These are phyloP conservation scores for Manis javanica DNA, from an alignment of 2,797 vertebrate species.

Conservation along the genomic window DNA sequence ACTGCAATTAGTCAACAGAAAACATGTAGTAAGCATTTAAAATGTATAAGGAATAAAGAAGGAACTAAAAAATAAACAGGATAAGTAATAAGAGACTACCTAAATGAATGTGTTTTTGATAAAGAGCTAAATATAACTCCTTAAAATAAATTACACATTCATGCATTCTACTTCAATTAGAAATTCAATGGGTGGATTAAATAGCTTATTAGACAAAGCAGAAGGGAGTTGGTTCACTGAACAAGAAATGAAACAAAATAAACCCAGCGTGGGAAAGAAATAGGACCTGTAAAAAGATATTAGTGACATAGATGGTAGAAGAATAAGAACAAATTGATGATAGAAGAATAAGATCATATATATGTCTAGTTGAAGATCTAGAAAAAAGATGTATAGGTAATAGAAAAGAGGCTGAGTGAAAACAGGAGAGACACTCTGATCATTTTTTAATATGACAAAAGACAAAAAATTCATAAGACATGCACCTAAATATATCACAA, in stretches of 20 bases:
- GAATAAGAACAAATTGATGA: background rate
- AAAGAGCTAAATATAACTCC: background rate
- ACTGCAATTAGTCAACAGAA: background rate
- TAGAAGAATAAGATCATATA: background rate
- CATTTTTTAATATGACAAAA: background rate
- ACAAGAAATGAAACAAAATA: background rate
- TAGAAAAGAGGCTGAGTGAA: background rate
- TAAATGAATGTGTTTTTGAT: background rate
- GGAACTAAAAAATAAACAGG: background rate
- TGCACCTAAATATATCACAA: background rate
- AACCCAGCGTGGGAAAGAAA: background rate
- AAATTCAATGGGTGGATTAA: background rate
- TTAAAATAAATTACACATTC: background rate
- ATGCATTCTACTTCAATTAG: background rate
- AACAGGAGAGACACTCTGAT: background rate
- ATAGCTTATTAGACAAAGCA: background rate
- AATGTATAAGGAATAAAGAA: background rate
- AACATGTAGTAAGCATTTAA: background rate
- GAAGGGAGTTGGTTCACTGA: background rate
- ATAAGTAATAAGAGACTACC: background rate
- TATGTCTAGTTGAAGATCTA: background rate
- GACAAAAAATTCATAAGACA: background rate
- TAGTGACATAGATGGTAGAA: background rate
- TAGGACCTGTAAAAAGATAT: background rate
- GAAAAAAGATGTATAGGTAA: background rate